Percentiles rank a stretch among this genome's conserved stretches.
Evolutionary conservation across 2,888 invertebrate genomes (phyloP).

Genomic region (Rhyacophila evoluta): DNA sequence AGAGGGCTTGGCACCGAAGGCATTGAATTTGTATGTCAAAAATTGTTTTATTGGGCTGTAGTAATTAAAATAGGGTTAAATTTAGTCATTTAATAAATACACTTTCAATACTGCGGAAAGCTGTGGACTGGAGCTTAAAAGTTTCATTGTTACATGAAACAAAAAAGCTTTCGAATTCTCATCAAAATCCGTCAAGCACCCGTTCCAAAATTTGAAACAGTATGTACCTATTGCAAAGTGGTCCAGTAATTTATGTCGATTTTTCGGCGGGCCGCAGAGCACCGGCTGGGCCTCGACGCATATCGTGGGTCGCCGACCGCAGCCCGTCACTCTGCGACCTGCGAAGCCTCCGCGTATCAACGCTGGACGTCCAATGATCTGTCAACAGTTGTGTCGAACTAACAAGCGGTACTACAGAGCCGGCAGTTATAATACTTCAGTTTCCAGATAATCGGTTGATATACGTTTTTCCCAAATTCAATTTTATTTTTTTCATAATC

Average conservation of each 20-base stretch:
- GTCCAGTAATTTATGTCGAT: slow-evolving; percentile 70
- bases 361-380: not conserved
- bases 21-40: no score
- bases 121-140: no score
- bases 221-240: slow-evolving; percentile 61
- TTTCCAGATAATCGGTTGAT: no score
- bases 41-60: no score
- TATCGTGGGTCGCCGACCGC: slow-evolving; percentile 46
- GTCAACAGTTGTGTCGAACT: not conserved
- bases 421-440: slow-evolving; percentile 45
- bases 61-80: no score
- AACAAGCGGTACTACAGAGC: slow-evolving; percentile 58
- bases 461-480: no score
- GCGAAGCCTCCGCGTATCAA: not conserved
- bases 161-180: not conserved
- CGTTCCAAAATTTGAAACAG: not conserved
- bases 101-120: no score
- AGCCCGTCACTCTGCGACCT: slow-evolving; percentile 56
- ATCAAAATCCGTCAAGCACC: not conserved
- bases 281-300: slow-evolving; percentile 57
- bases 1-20: no score
- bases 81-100: no score
- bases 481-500: no score
- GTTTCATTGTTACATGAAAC: no score
- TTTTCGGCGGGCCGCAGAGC: slow-evolving; percentile 55